Evolutionary conservation across 2,797 vertebrate species (phyloP).

Genomic region (Trachurus trachurus): DNA sequence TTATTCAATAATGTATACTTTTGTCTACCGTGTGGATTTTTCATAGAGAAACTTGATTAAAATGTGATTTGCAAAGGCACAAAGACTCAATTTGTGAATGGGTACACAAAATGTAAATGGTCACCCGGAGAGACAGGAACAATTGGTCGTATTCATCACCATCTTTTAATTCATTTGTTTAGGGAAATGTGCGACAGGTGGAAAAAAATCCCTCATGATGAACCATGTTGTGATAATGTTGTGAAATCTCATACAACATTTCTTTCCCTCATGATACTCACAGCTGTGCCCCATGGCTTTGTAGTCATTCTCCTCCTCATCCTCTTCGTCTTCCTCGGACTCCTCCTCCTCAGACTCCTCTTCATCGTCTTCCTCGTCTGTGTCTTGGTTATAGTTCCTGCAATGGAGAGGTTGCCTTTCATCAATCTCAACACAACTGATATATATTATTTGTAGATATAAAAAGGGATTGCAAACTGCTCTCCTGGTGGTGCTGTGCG

Average conservation of each 20-base stretch:
- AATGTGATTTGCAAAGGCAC: neutral
- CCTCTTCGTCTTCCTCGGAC: constrained; percentile 89
- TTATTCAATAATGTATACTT: too few species aligned
- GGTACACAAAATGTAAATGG: neutral
- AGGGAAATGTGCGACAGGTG: too few species aligned
- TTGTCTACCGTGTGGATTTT: too few species aligned
- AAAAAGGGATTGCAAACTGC: too few species aligned
- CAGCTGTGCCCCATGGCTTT: constrained; percentile 93
- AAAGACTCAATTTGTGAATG: neutral
- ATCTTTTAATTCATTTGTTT: neutral
- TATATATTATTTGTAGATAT: neutral
- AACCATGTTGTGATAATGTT: too few species aligned
- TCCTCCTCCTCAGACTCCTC: constrained; percentile 88
- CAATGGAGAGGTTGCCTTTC: neutral
- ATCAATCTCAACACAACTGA: neutral
- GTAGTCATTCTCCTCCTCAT: constrained; percentile 91
- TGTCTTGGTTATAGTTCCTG: constrained; percentile 95
- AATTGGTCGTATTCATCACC: neutral
- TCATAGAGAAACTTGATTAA: neutral
- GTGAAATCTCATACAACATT: neutral
- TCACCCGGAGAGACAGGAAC: neutral
- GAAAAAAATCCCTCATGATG: neutral
- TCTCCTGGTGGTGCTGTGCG: neutral
- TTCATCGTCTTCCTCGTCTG: constrained; percentile 90
- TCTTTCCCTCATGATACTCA: constrained; percentile 80